phyloP scores from a whole-genome alignment of 2,113 vertebrate species.

The Lutjanus erythropterus region DNA sequence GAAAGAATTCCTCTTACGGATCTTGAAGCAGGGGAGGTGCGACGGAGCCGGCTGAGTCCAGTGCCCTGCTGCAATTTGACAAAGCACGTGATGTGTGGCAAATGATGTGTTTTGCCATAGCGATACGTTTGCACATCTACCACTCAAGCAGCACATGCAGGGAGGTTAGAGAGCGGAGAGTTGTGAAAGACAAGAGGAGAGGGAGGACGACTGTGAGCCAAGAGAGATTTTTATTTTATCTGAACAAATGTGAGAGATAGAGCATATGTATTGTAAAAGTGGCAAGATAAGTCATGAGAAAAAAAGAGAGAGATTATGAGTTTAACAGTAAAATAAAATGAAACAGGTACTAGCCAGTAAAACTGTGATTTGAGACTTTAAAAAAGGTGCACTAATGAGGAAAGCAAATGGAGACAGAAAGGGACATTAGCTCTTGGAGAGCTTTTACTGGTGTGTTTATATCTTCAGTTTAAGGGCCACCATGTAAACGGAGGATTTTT shows the following conservation, averaged over 20 bases:
- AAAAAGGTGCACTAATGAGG: conserved; percentile 22
- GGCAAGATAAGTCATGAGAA: not conserved
- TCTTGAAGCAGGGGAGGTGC: conserved; percentile 14
- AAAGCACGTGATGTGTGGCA: conserved; percentile 1
- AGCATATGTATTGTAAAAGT: conserved; percentile 13
- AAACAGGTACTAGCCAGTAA: not conserved
- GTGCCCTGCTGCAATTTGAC: conserved; percentile 10
- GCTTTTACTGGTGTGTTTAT: conserved; percentile 15
- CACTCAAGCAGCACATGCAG: conserved; percentile 1
- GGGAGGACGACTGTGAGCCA: too few relatives aligned
- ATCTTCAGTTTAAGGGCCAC: conserved; percentile 22
- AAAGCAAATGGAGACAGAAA: not conserved
- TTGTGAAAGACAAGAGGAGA: not conserved
- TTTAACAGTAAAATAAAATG: not conserved
- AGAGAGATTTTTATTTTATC: conserved; percentile 26
- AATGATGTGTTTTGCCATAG: not conserved
- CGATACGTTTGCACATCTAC: not conserved
- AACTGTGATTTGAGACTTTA: conserved; percentile 14
- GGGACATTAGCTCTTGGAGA: conserved; percentile 1
- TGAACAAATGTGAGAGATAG: conserved; percentile 39
- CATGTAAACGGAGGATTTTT: conserved; percentile 20
- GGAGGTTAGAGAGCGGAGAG: not conserved
- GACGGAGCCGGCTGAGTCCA: conserved; percentile 2
- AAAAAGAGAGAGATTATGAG: not conserved
- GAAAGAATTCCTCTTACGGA: conserved; percentile 19